Evolutionary conservation across 2,113 vertebrate species (phyloP).

Genomic region (Eira barbara): DNA sequence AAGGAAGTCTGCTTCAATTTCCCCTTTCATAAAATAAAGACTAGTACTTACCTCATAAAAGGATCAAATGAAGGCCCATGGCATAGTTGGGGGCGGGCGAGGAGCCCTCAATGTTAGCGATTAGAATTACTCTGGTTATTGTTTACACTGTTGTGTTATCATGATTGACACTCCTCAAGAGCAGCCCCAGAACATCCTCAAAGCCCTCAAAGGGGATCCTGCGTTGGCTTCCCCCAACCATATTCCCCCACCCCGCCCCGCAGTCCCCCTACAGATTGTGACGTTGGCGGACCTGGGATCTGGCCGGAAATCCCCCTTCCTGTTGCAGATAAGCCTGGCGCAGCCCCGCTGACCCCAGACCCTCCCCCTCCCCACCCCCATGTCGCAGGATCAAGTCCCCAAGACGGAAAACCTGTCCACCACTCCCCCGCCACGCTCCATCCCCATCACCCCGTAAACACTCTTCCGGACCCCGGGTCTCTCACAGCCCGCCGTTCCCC

Average conservation of each 20-base stretch:
- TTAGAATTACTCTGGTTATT: background rate
- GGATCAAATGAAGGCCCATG: background rate
- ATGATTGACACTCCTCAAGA: background rate
- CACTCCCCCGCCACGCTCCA: background rate
- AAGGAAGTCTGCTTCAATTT: slow-evolving; percentile 21
- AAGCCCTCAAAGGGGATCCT: background rate
- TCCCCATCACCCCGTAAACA: background rate
- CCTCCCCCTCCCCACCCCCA: background rate
- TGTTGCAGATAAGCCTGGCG: slow-evolving; percentile 61
- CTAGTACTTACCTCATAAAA: background rate
- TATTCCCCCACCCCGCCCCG: background rate
- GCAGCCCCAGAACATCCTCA: background rate
- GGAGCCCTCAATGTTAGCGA: background rate
- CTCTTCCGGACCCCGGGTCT: background rate
- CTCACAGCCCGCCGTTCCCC: background rate
- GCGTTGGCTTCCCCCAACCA: background rate
- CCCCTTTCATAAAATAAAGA: background rate
- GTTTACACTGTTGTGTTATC: background rate
- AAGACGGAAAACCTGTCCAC: background rate
- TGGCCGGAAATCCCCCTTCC: slow-evolving; percentile 76
- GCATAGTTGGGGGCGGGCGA: background rate
- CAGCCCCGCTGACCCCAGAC: slow-evolving; percentile 52
- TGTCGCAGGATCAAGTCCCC: slow-evolving; percentile 45
- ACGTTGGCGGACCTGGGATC: slow-evolving; percentile 34
- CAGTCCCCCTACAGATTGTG: slow-evolving; percentile 51